Evolutionary conservation across 2,113 vertebrate species (phyloP), one percentile per base, ranked within the genome.

Genomic region (Picathartes gymnocephalus): DNA sequence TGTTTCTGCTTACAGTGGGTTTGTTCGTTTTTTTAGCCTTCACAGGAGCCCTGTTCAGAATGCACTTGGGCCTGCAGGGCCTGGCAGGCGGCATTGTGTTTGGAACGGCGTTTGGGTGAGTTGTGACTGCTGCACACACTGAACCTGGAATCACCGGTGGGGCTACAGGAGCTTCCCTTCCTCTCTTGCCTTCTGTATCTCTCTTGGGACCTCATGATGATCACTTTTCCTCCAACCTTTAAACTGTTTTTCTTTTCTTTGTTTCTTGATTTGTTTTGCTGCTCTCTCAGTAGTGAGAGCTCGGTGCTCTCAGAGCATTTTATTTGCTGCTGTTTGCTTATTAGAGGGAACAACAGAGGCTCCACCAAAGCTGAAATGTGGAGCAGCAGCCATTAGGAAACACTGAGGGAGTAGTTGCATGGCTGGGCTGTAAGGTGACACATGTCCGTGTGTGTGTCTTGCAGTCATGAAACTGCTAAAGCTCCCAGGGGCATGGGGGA

Each of bases 41-140:
- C 91, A 98, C 99, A 21, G 98, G 98, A 95, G 98, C 98, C 83
- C 93, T 99, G 33, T 99, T 99, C 96, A 98, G 99, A 90, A 95
- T 99, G 84, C 98, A 98, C 94, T 97, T 99, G 96, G 99, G 99
- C 58, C 94, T 98, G 16, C 69, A 91, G 80, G 99, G 98, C 30
- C 54, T 99, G 97, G 95, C 97, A 45, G 98, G 98, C 0, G 99
- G 99, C 81, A 60, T 98, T 6, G 3, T 98, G 93, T 98, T 99
- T 8, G 99, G 99, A 81, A 91, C 98, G 4, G 93, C 79, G 0
- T 93, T 99, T 88, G 99, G 99, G 99, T 99, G 95, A 98, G 98
- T 96, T 58, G 69, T 40, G 27, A 7, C 37, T 83, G 39, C 37
- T 84, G 25, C 71, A 15, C 85, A 66, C 60, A 66, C 24, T 2